Evolutionary conservation across 2,113 vertebrate genomes (phyloP), one percentile per base, ranked within the genome.

Genomic region (Phasianus colchicus): DNA sequence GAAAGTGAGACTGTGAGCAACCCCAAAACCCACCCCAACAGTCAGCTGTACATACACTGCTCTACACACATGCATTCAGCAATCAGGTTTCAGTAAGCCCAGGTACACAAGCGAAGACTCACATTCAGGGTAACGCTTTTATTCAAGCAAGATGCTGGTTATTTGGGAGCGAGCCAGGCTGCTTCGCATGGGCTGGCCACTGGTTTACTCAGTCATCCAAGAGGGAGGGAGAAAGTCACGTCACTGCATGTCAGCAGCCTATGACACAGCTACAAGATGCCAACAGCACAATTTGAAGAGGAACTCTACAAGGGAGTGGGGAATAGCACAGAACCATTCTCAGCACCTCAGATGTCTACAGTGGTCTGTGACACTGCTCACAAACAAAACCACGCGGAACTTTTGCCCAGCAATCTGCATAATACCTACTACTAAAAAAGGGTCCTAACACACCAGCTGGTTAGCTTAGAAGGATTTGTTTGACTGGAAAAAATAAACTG

Each of bases 11-110:
- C 66, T 38, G 24, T 54, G 25, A 82, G 61, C 60, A 36, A 61
- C n/a, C 30, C 36, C 58, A 65, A 63, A 87, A 83, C 92, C 80
- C 54, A 77, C 30, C 71, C 22, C 14, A 34, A n/a, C 32, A 15
- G 12, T 16, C 57, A 63, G 40, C 40, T 42, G 20, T 52, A 88
- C 38, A 57, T 19, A 60, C 0, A 0, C 50, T 55, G 55, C 14
- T 75, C 52, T 72, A 30, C 1, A 8, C 5, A 2, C 30, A 20
- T 19, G 50, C 8, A 19, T 64, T 57, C 40, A 71, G 38, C 16
- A 91, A 72, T 38, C 74, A 45, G 20, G 30, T 73, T 79, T 65
- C 83, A 76, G 54, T 38, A 76, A 50, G 42, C 43, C 71, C 43
- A 73, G 57, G 25, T 2, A 0, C 58, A 55, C 34, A 73, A 50